Conservation (phyloP, 1,140 invertebrate genomes). For the Phymorhynchus buccinoides region DNA sequence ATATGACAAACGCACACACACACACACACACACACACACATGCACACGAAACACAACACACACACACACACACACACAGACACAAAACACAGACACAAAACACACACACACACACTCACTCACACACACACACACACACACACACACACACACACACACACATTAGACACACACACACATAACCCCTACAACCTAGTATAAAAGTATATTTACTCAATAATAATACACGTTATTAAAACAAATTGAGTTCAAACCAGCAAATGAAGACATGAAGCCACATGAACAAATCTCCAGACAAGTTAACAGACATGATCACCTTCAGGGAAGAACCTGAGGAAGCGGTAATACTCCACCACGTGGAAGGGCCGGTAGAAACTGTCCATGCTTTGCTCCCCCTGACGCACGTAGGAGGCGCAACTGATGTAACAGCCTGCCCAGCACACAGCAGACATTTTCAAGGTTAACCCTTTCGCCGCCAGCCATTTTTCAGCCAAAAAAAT, state of each 20-base stretch:
- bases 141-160: neutral
- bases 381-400: slow-evolving; percentile 91
- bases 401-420: slow-evolving; percentile 90
- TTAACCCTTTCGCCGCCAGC: too few relatives aligned
- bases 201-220: neutral
- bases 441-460: too few relatives aligned
- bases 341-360: slow-evolving; percentile 92
- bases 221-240: neutral
- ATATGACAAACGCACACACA: too few relatives aligned
- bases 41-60: too few relatives aligned
- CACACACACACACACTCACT: neutral
- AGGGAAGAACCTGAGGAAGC: slow-evolving; percentile 82
- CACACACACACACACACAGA: too few relatives aligned
- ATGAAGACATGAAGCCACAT: neutral
- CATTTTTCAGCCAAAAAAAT: too few relatives aligned
- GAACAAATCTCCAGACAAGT: neutral
- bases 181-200: neutral
- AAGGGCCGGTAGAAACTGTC: slow-evolving; percentile 92
- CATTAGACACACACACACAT: too few relatives aligned
- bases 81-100: too few relatives aligned
- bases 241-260: neutral
- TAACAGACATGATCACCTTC: slow-evolving; percentile 64
- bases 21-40: too few relatives aligned
- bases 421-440: slow-evolving; percentile 81
- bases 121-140: neutral